A percentile compares a stretch with the other conserved stretches of the same genome.
These are phyloP conservation scores for Cuniculus paca DNA, from an alignment of 2,797 vertebrate species.

Conservation along the genomic window DNA sequence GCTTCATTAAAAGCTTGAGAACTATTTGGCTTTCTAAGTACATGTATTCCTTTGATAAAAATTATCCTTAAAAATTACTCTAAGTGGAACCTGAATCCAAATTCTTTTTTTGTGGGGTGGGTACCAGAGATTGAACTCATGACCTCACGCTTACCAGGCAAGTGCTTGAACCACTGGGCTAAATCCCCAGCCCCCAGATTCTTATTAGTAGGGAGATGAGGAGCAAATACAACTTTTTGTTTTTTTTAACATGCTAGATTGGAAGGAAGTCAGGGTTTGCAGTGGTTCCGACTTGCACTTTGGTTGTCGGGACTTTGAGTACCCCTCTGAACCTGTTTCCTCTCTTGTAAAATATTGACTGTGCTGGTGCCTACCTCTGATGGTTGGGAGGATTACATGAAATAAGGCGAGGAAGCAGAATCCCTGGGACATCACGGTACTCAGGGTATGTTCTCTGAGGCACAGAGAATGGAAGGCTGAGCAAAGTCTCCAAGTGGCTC, in stretches of 20 bases:
- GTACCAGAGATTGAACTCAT: no score
- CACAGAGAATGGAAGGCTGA: background rate
- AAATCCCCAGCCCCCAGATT: no score
- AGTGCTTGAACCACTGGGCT: no score
- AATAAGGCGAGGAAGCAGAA: background rate
- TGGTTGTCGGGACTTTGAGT: background rate
- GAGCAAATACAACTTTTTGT: background rate
- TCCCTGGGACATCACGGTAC: no score
- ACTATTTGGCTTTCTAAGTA: background rate
- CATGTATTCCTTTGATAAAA: conserved; percentile 24
- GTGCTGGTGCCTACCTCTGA: background rate
- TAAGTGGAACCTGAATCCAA: background rate
- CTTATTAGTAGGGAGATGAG: background rate
- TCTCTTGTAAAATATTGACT: background rate
- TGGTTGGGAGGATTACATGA: background rate
- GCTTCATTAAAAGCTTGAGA: conserved; percentile 33
- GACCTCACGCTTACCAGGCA: no score
- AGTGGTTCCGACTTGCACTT: background rate
- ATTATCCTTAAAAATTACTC: background rate
- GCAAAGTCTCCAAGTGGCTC: background rate
- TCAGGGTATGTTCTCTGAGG: background rate
- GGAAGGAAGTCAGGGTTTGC: background rate
- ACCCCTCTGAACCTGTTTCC: background rate
- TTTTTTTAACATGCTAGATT: background rate
- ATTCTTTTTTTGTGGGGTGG: no score